phyloP scores from a whole-genome alignment of 2,113 vertebrate genomes.

The Psammodynastes pulverulentus region DNA sequence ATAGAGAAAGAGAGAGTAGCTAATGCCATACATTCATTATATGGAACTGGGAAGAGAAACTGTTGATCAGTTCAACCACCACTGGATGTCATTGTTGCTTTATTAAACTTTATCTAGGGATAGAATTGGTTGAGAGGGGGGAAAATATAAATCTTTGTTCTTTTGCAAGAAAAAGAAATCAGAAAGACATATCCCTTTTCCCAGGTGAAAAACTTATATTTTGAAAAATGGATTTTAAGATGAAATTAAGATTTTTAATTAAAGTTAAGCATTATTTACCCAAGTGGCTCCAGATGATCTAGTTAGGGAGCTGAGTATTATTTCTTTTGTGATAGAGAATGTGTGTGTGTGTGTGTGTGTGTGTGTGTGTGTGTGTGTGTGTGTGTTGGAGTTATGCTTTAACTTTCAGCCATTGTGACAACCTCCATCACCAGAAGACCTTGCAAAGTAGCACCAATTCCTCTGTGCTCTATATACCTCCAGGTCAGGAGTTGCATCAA shows the following conservation, averaged over 20 bases:
- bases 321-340: background rate
- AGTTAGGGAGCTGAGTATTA: background rate
- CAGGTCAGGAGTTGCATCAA: background rate
- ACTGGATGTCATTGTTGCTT: slow-evolving; percentile 57
- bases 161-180: background rate
- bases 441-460: background rate
- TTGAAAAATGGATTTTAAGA: background rate
- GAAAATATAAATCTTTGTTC: background rate
- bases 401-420: background rate
- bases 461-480: background rate
- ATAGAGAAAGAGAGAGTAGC: background rate
- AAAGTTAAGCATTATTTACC: background rate
- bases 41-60: slow-evolving; percentile 15
- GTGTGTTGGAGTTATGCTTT: no score
- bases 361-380: no score
- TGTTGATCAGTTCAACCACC: slow-evolving; percentile 39
- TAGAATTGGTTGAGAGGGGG: background rate
- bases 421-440: background rate
- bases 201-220: background rate
- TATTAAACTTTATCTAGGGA: slow-evolving; percentile 4
- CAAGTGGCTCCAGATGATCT: background rate
- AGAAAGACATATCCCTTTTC: background rate
- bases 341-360: no score
- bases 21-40: background rate
- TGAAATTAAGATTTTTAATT: background rate